Evolutionary conservation across 35 echinoderm and acorn worm genomes (phyloP), one percentile per base, ranked within the genome.

Genomic region (Holothuria glaberrima): DNA sequence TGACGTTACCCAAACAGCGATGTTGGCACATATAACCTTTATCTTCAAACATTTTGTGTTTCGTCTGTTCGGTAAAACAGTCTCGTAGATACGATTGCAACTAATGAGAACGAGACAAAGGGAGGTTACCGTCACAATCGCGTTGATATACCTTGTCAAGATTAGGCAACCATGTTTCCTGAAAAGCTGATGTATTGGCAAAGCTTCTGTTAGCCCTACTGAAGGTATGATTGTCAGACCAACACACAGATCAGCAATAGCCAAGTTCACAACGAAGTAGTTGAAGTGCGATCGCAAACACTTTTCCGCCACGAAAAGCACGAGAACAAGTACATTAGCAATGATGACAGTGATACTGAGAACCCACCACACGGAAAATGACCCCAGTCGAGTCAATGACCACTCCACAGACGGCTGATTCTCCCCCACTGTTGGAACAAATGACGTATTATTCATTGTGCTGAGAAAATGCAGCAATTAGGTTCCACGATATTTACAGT

Each of bases 161-260:
- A 78, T 48, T 17, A 78, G 50, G 38, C 74, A 78, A 27, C n/a
- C 66, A 6, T 25, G 25, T 33, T 69, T 29, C 38, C 33, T 3
- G 21, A 22, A 41, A 48, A 48, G 3, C 9, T 25, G 6, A 5
- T 14, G 50, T 14, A 14, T 17, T 54, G 50, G 50, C 50, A n/a
- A 12, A 48, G 21, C 74, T 28, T 22, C 1, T 25, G 36, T 9
- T 48, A 78, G 29, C 44, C 35, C 74, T n/a, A 12, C 10, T 24
- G n/a, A 33, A 12, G 74, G 74, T 26, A 78, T 78, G 21, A 78
- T 48, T 6, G 38, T 78, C 18, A 78, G 12, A n/a, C 74, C 74
- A 5, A 78, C 74, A 48, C 41, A 50, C 21, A 78, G 0, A 19
- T 78, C 74, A 48, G 36, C 36, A 14, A 78, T 50, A 21, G 38